Percentiles rank a stretch among this genome's conserved stretches.
Evolutionary conservation across 64 coral and sea anemone genomes (phyloP).

Genomic region (Trachythela sp.): DNA sequence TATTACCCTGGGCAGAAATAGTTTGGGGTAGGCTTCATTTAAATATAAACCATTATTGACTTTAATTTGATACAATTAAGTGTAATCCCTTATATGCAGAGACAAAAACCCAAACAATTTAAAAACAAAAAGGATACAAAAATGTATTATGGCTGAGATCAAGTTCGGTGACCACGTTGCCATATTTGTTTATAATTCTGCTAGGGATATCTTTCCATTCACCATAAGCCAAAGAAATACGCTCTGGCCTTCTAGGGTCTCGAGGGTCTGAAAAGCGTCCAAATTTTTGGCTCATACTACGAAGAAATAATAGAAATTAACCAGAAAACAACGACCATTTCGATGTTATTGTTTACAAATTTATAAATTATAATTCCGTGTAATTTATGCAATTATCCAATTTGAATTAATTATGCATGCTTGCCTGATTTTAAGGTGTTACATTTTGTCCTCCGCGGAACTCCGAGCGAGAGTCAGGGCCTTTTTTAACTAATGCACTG

Average conservation of each 20-base stretch:
- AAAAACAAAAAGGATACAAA: slow-evolving; percentile 67
- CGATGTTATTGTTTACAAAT: neutral
- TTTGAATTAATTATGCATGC: neutral
- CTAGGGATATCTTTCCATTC: slow-evolving; percentile 53
- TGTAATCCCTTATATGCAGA: too few relatives aligned
- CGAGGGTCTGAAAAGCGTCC: neutral
- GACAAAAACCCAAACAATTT: too few relatives aligned
- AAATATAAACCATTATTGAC: too few relatives aligned
- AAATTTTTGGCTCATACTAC: neutral
- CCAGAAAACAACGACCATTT: neutral
- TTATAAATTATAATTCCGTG: neutral
- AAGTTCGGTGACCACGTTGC: slow-evolving; percentile 49
- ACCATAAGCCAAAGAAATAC: slow-evolving; percentile 74
- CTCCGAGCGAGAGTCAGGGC: too few relatives aligned
- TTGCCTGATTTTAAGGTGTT: too few relatives aligned
- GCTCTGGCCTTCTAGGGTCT: slow-evolving; percentile 58
- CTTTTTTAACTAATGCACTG: too few relatives aligned
- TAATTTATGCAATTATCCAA: neutral
- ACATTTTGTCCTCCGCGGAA: too few relatives aligned
- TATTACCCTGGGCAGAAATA: too few relatives aligned
- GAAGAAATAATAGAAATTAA: neutral
- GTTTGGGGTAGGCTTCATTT: too few relatives aligned
- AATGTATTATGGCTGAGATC: slow-evolving; percentile 89
- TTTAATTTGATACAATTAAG: too few relatives aligned
- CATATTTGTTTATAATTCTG: slow-evolving; percentile 32